Evolutionary conservation across 2,113 vertebrate species (phyloP).

Genomic region (Halcyon senegalensis): DNA sequence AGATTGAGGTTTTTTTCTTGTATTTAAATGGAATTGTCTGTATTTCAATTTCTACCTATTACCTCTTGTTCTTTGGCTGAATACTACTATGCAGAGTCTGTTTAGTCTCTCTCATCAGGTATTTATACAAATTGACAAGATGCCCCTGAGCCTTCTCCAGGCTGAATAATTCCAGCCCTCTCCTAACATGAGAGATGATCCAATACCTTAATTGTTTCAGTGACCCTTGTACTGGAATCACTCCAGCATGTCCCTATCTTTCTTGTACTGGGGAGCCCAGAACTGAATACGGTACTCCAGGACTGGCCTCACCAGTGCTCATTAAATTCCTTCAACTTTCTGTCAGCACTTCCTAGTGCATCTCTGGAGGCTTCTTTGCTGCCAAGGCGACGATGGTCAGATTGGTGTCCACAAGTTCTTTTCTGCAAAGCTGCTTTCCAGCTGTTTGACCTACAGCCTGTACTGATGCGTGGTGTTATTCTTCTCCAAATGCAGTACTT

Average conservation of each 20-base stretch:
- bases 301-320: neutral
- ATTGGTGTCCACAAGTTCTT: neutral
- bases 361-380: neutral
- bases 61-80: neutral
- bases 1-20: neutral
- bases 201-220: neutral
- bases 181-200: neutral
- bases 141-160: neutral
- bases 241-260: neutral
- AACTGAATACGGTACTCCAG: neutral
- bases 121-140: neutral
- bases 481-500: neutral
- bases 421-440: neutral
- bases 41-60: neutral
- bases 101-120: neutral
- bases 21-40: neutral
- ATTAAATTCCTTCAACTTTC: neutral
- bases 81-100: neutral
- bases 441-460: neutral
- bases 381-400: neutral
- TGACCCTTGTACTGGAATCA: neutral
- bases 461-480: neutral
- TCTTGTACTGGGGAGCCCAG: neutral
- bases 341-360: neutral
- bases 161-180: neutral